Conservation (phyloP, 2,888 invertebrate genomes). For the Cantharis lateralis region DNA sequence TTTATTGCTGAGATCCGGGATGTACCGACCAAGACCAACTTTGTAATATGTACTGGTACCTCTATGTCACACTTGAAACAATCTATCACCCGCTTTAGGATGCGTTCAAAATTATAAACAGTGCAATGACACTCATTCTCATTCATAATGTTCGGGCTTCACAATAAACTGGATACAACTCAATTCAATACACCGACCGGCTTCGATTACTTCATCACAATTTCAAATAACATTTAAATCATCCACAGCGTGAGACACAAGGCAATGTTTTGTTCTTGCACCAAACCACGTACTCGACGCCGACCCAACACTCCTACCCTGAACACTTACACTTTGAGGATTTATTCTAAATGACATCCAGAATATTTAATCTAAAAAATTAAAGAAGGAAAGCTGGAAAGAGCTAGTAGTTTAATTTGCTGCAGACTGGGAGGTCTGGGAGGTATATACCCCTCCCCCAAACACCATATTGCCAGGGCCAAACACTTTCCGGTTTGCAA, state of each 20-base stretch:
- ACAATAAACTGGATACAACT: not conserved
- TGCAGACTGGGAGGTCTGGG: too few relatives aligned
- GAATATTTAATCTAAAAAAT: too few relatives aligned
- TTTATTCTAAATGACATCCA: too few relatives aligned
- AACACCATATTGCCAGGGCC: too few relatives aligned
- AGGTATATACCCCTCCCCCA: too few relatives aligned
- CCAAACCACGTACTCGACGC: too few relatives aligned
- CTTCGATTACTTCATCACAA: not conserved
- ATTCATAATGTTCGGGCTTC: not conserved
- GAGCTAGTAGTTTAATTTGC: too few relatives aligned
- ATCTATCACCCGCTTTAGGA: constrained; percentile 21
- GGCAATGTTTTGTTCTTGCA: too few relatives aligned
- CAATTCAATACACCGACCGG: not conserved
- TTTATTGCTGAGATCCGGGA: constrained; percentile 32
- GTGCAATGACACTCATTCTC: constrained; percentile 11
- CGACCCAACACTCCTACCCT: too few relatives aligned
- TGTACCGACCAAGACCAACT: constrained; percentile 27
- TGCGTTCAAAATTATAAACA: not conserved
- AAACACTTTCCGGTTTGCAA: too few relatives aligned
- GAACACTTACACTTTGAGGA: too few relatives aligned
- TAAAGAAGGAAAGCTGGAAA: too few relatives aligned
- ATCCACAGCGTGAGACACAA: not conserved
- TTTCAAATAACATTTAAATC: not conserved
- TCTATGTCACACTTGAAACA: constrained; percentile 28
- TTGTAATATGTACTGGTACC: constrained; percentile 27